A percentile compares a stretch with the other conserved stretches of the same genome.
Evolutionary conservation across 2,888 invertebrate genomes (phyloP).

Genomic region (Steinernema hermaphroditum): DNA sequence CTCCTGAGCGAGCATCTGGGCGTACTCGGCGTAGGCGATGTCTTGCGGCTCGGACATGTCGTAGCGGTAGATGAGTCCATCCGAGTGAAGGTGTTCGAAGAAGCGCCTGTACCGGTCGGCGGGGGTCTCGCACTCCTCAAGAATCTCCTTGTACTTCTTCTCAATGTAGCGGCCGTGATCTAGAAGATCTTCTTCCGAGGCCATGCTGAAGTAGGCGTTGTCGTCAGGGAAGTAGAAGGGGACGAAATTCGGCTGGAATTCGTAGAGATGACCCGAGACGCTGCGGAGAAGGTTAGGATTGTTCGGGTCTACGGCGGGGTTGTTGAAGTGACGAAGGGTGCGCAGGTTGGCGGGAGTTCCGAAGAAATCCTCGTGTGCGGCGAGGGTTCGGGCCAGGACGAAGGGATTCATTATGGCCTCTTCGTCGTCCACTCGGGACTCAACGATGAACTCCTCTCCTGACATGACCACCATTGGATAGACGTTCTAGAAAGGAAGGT

Average conservation of each 20-base stretch:
- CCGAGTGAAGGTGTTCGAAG: not conserved
- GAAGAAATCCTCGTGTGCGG: not conserved
- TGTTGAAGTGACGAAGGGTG: not conserved
- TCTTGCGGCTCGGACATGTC: not conserved
- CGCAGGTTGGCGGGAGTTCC: not conserved
- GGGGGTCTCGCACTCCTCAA: not conserved
- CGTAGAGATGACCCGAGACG: not conserved
- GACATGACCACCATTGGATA: not conserved
- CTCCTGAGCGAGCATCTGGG: not conserved
- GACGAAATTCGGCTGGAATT: not conserved
- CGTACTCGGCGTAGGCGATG: not conserved
- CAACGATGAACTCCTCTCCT: not conserved
- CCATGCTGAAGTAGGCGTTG: not conserved
- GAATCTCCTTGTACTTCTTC: not conserved
- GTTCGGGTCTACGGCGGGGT: not conserved
- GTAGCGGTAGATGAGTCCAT: not conserved
- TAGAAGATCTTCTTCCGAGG: not conserved
- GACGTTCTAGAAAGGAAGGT: not conserved
- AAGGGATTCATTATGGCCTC: not conserved
- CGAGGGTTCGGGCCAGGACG: not conserved
- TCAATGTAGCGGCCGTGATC: not conserved
- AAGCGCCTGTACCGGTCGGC: not conserved
- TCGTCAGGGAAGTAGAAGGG: constrained; percentile 2
- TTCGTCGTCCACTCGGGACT: not conserved
- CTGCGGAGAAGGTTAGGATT: not conserved